Evolutionary conservation across 1,140 invertebrate species (phyloP).

Genomic region (Chrysomallon squamiferum): DNA sequence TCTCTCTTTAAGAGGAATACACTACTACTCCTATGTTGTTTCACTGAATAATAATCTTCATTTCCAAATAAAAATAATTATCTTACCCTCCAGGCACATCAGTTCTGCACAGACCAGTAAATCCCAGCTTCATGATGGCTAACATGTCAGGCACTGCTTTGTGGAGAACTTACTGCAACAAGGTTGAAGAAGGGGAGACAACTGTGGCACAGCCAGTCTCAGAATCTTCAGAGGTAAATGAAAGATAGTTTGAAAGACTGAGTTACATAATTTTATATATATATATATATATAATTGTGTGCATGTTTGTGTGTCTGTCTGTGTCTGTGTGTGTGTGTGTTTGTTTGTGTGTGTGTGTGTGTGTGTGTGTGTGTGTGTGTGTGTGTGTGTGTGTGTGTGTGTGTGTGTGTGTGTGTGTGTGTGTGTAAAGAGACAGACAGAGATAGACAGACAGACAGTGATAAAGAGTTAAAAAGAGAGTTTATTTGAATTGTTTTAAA

Average conservation of each 20-base stretch:
- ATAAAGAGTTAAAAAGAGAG: too few relatives aligned
- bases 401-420: too few relatives aligned
- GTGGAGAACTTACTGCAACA: slow-evolving; percentile 56
- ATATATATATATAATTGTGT: background rate
- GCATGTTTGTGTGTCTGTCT: background rate
- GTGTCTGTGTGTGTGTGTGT: background rate
- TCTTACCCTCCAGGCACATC: slow-evolving; percentile 33
- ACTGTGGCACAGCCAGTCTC: background rate
- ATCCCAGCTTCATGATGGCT: slow-evolving; percentile 43
- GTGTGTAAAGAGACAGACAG: too few relatives aligned
- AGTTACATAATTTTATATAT: background rate
- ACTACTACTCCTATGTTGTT: too few relatives aligned
- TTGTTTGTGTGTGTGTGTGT: background rate
- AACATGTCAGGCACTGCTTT: slow-evolving; percentile 60
- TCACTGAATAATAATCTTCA: too few relatives aligned
- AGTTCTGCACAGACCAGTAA: slow-evolving; percentile 31
- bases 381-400: too few relatives aligned
- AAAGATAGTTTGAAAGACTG: background rate
- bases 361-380: background rate
- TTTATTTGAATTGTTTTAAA: too few relatives aligned
- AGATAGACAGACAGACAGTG: too few relatives aligned
- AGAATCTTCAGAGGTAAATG: background rate
- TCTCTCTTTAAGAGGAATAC: too few relatives aligned
- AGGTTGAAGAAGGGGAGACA: slow-evolving; percentile 19
- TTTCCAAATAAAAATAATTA: too few relatives aligned